Evolutionary conservation across 1,140 invertebrate species (phyloP), one percentile per base, ranked within the genome.

Genomic region (Diprion similis): DNA sequence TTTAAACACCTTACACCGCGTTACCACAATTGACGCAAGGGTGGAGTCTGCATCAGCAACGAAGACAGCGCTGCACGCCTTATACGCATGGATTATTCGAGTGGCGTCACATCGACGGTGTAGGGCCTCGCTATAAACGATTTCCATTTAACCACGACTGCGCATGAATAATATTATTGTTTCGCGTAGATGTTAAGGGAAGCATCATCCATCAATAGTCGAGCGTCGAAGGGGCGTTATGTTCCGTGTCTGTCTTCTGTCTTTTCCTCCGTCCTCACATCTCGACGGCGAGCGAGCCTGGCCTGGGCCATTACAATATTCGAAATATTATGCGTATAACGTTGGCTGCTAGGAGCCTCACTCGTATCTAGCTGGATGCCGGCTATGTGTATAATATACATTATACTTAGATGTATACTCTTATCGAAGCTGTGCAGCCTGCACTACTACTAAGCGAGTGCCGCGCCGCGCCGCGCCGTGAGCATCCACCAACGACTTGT

Each of bases 241-340:
- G 72, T 72, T 71, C 71, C 75, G 67, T 79, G 77, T 83, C 73
- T 13, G 4, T 73, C 66, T 69, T 72, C 66, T 76, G 51, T 59
- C 51, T 59, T 17, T 59, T 13, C 51, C 11, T 59, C 51, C 51
- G 24, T 37, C 24, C 24, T 17, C 51, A 6, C 24, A 37, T 59
- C 51, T 59, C 51, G 24, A 37, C 51, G 51, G 51, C n/a, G 9
- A 37, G 24, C 24, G 24, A 6, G 51, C 9, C 51, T 59, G 51
- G 51, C 51, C 51, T 46, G 69, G 70, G 78, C 74, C 78, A 85
- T 85, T 85, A 82, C 81, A 84, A 82, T 83, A 82, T 81, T 82
- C 76, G 76, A 79, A 84, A 84, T 79, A 79, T 59, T 59, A 59
- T 59, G 51, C 51, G 51, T 59, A 59, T 37, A 37, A 37, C 11